Evolutionary conservation across 2,113 vertebrate genomes (phyloP), one percentile per base, ranked within the genome.

Genomic region (Lophura nycthemera): DNA sequence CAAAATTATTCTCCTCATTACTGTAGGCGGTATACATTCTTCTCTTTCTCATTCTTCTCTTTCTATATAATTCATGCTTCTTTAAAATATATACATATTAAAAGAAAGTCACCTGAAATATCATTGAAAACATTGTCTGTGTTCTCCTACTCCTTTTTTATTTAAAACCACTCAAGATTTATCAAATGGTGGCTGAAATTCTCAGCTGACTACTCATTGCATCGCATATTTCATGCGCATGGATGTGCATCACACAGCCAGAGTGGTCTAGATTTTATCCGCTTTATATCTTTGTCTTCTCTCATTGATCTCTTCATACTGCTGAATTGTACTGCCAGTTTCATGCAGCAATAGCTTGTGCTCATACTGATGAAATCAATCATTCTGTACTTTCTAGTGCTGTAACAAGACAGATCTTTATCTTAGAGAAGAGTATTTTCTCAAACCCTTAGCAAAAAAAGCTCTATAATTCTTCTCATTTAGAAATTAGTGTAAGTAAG

Each of bases 41-140:
- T 73, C 40, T 85, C 15, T 85, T 82, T 91, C 59, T 77, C 11
- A 20, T 79, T 76, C 24, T 48, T 73, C 40, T 85, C 11, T 85
- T 82, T 91, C 59, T 77, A 18, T 6, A 1, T 78, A 82, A 30
- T 2, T 77, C 2, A 3, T 16, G 25, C 5, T 80, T 38, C 83
- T 63, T n/a, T 16, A 8, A 87, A 87, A 4, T 63, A 5, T 25
- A 10, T 56, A 10, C 34, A 18, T 63, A 42, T 25, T 59, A 56
- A 80, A 47, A 85, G 34, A 83, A 92, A 87, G 16, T 84, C 8
- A 66, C 70, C 42, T 92, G 67, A 95, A 89, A 92, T 70, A 77
- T 12, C 11, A 34, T 11, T 80, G 45, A 84, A 90, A 84, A 65
- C 47, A 10, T 63, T 69, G 36, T 6, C 25, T 85, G 29, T 70